A percentile compares a stretch with the other conserved stretches of the same genome.
Evolutionary conservation across 2,888 invertebrate genomes (phyloP).

Genomic region (Noctua comes): DNA sequence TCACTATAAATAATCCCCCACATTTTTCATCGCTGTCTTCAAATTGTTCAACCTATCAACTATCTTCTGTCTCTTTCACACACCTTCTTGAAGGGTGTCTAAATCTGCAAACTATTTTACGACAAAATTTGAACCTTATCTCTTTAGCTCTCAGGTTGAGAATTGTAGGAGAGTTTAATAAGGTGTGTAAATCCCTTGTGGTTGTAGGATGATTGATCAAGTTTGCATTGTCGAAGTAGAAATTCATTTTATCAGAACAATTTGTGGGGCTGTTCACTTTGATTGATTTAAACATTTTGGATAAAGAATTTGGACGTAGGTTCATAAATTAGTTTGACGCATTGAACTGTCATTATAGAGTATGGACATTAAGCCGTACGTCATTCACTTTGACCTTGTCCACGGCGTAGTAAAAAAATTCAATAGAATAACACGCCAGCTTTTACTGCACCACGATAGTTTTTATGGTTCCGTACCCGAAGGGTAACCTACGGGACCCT

Average conservation of each 20-base stretch:
- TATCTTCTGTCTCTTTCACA: slow-evolving; percentile 29
- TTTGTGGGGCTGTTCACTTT: slow-evolving; percentile 45
- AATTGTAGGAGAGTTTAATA: neutral
- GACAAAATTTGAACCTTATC: slow-evolving; percentile 26
- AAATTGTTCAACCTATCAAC: slow-evolving; percentile 40
- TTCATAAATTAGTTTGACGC: neutral
- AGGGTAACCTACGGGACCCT: too few species aligned
- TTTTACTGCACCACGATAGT: neutral
- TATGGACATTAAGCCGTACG: neutral
- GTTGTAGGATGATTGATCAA: slow-evolving; percentile 55
- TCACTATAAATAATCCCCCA: slow-evolving; percentile 24
- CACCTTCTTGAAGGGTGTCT: slow-evolving; percentile 28
- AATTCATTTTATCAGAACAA: slow-evolving; percentile 46
- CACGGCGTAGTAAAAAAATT: neutral
- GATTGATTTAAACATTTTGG: slow-evolving; percentile 51
- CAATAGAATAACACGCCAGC: neutral
- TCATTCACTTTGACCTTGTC: neutral
- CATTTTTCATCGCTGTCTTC: slow-evolving; percentile 42
- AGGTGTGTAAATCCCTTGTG: slow-evolving; percentile 46
- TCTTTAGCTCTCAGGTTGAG: neutral
- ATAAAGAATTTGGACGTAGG: neutral
- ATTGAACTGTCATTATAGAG: neutral
- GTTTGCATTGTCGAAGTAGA: slow-evolving; percentile 44
- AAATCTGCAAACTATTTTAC: slow-evolving; percentile 4
- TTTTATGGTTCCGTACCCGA: neutral